Evolutionary conservation across 2,888 invertebrate genomes (phyloP), one percentile per base, ranked within the genome.

Genomic region (Dione juno): DNA sequence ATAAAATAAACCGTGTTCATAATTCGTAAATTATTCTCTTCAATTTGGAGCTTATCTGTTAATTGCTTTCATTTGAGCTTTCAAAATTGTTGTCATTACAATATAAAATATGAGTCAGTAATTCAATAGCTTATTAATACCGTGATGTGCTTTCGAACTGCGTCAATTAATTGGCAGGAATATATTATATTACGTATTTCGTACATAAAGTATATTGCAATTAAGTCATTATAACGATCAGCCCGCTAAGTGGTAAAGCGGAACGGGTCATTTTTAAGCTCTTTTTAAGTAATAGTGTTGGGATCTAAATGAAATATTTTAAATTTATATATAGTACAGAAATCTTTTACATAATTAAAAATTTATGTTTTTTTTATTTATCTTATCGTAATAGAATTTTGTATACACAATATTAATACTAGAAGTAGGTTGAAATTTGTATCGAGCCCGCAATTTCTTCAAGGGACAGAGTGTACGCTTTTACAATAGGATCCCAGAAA

Each of bases 41-140:
- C 61, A 61, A 61, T 61, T 61, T 45, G 28, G 45, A 61, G 61
- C 45, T 61, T 61, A 61, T 45, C 43, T 61, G 61, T 61, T 61
- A 61, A 54, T 37, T 54, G 54, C 37, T 54, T 54, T 54, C 37
- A 54, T 54, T 54, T 37, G 37, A 54, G 54, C 54, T 54, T 54
- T 54, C 35, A 54, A 54, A 54, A 54, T 54, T 35, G 54, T 61
- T 61, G 43, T 61, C 43, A 45, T 45, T 45, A 45, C 61, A 28
- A 28, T n/a, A 61, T 61, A 45, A 45, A 28, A 61, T n/a, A 61
- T n/a, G 61, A 45, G 28, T 45, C 43, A 45, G 45, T 45, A 28
- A 43, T 45, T 45, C 61, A 61, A 61, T 61, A 61, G 43, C 45
- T 45, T 16, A 61, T 61, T 61, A 61, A 45, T 61, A 28, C 61